phyloP scores from a whole-genome alignment of 2,888 invertebrate genomes.

The Napeogenes inachia region DNA sequence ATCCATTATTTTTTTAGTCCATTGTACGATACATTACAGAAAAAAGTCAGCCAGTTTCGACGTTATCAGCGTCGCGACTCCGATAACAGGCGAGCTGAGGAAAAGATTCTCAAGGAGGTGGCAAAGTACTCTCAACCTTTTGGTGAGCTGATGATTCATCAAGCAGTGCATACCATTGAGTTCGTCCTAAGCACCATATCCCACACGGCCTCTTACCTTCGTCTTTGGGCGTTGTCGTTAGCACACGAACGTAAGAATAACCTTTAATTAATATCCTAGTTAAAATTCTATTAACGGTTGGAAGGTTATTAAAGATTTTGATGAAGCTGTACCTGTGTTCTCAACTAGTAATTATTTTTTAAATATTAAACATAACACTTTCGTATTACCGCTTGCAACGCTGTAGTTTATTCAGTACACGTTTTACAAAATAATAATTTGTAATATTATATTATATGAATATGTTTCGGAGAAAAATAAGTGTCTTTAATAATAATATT shows the following conservation, averaged over 20 bases:
- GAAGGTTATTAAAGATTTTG: neutral
- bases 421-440: no score
- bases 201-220: slow-evolving; percentile 92
- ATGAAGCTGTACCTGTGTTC: no score
- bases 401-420: no score
- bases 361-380: no score
- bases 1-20: no score
- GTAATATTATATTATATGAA: no score
- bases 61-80: slow-evolving; percentile 32
- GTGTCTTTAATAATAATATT: neutral
- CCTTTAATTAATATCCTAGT: neutral
- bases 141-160: slow-evolving; percentile 87
- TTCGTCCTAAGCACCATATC: slow-evolving; percentile 92
- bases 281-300: neutral
- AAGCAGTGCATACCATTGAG: slow-evolving; percentile 92
- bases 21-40: slow-evolving; percentile 30
- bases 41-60: slow-evolving; percentile 33
- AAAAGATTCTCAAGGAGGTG: slow-evolving; percentile 29
- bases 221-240: slow-evolving; percentile 92
- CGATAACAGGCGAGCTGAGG: slow-evolving; percentile 28
- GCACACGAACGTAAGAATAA: slow-evolving; percentile 87
- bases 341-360: no score
- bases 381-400: no score
- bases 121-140: slow-evolving; percentile 54
- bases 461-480: neutral